Base-by-base conservation (phyloP, 2,888 invertebrate species). In the Drosophila emarginata region DNA sequence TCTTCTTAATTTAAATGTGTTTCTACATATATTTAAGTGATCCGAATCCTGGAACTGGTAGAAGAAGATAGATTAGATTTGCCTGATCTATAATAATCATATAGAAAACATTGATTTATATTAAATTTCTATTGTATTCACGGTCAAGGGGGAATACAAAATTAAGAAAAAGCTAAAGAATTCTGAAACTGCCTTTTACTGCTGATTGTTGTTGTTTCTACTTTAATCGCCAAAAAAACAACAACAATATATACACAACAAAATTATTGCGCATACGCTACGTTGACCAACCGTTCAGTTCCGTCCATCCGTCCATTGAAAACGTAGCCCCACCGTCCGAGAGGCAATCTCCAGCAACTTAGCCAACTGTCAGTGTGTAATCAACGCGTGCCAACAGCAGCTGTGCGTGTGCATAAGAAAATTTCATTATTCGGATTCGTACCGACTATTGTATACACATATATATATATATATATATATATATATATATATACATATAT, bases 231-330 rank as follows among this genome's bases (percentile, higher is more conserved):
- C 72, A 75, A 67, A 40, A 71, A 23, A 32, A 58, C 54, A 56
- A 39, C 21, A 61, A 28, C 39, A 62, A 57, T 60, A 57, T 60
- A 57, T 28, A 6, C 54, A 40, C 18, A 60, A 36, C 6, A 45
- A 50, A 11, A 45, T 15, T 72, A 86, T 79, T 86, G 78, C 86
- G 78, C 67, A 87, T 84, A 85, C 86, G 86, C 72, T 60, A 62
- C 83, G 77, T 77, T 81, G 72, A 67, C 54, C 54, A 18, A 36
- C 9, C 18, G 45, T 5, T 5, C 26, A 4, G 14, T n/a, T n/a
- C 40, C 7, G 40, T 7, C 39, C n/a, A 11, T 9, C 15, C 11
- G 45, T 45, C 45, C 45, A 11, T 4, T 45, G 11, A 12, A 39
- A 39, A 14, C 5, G 39, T 40, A 58, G 56, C 39, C 21, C 50